Evolutionary conservation across 2,797 vertebrate genomes (phyloP).

Genomic region (Helarctos malayanus): DNA sequence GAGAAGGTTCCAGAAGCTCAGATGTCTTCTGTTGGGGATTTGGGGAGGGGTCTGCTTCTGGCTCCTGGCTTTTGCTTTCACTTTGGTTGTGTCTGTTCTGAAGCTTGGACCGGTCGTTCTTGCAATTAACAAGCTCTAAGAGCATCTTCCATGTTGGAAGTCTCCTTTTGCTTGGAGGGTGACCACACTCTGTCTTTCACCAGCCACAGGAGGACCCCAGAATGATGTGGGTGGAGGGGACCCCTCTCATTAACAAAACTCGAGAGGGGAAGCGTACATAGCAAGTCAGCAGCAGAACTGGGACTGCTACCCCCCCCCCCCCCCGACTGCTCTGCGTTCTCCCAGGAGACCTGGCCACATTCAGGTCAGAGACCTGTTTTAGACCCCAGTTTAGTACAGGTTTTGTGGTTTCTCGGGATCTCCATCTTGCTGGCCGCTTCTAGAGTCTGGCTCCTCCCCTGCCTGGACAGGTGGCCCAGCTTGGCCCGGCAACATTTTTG

Average conservation of each 20-base stretch:
- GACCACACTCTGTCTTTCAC: no score
- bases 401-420: background rate
- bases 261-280: background rate
- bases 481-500: background rate
- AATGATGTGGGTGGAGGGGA: background rate
- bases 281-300: background rate
- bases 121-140: accelerated
- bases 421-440: background rate
- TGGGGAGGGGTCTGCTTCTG: background rate
- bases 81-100: background rate
- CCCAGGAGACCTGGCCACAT: background rate
- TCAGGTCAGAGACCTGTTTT: background rate
- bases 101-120: background rate
- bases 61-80: conserved; percentile 59
- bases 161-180: background rate
- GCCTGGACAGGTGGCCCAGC: background rate
- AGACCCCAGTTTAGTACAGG: background rate
- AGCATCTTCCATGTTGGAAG: background rate
- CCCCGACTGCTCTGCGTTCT: background rate
- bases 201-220: background rate
- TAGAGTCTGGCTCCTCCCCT: background rate
- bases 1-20: background rate
- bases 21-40: background rate
- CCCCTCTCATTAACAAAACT: background rate
- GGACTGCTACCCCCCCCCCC: background rate